A percentile compares a stretch with the other conserved stretches of the same genome.
phyloP scores from a whole-genome alignment of 2,888 invertebrate genomes.

The Sarcophaga caerulescens region DNA sequence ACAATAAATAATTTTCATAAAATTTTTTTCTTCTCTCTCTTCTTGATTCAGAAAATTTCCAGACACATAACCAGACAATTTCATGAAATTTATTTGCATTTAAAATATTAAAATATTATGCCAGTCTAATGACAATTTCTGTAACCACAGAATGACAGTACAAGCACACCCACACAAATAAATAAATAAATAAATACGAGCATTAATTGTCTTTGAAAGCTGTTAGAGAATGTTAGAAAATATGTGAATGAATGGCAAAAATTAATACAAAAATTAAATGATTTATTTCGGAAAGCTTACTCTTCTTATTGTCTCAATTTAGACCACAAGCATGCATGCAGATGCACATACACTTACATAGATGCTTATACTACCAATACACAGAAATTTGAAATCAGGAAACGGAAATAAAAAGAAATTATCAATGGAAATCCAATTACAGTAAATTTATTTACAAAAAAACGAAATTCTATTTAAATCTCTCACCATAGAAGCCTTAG shows the following conservation, averaged over 20 bases:
- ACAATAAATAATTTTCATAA: not conserved
- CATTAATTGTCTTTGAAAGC: slow-evolving; percentile 42
- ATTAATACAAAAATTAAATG: slow-evolving; percentile 49
- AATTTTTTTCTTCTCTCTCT: not conserved
- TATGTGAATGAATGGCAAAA: not conserved
- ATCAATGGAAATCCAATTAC: slow-evolving; percentile 67
- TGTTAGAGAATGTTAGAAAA: slow-evolving; percentile 6
- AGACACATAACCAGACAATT: slow-evolving; percentile 40
- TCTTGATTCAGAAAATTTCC: not conserved
- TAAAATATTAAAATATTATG: not conserved
- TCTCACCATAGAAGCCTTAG: not conserved
- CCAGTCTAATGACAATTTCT: slow-evolving; percentile 53
- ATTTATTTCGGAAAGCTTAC: slow-evolving; percentile 49
- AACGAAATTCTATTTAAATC: slow-evolving; percentile 26
- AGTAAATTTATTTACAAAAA: slow-evolving; percentile 54
- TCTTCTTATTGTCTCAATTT: not conserved
- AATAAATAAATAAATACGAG: not conserved
- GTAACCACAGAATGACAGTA: slow-evolving; percentile 54
- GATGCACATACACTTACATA: slow-evolving; percentile 15
- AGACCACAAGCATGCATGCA: not conserved
- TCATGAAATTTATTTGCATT: not conserved
- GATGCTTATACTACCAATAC: too few species aligned
- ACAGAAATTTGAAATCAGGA: too few species aligned
- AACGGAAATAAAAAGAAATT: slow-evolving; percentile 61
- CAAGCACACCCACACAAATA: slow-evolving; percentile 24